Evolutionary conservation across 2,113 vertebrate genomes (phyloP), one percentile per base, ranked within the genome.

Genomic region (Nycticorax nycticorax): DNA sequence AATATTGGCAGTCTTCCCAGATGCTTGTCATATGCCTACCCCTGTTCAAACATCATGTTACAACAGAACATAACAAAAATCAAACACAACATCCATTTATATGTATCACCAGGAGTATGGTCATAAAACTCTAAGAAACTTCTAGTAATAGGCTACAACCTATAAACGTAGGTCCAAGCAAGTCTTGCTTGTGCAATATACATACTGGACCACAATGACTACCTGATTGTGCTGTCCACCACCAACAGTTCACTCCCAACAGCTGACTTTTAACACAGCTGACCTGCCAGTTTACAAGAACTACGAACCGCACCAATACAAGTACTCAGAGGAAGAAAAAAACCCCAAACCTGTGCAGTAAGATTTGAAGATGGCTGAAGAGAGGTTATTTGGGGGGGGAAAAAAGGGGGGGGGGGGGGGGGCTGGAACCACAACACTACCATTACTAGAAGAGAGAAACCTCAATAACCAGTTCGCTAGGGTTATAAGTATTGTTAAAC

Each of bases 1-100:
- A 97, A 97, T 97, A 97, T 97, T 96, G 96, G 98, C 98, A 98
- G 98, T 97, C 97, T 98, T 98, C 98, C 98, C 97, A 98, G 94
- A 97, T 97, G 97, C 98, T 97, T 98, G 98, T 97, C 98, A 98
- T 98, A 98, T 98, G 98, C 97, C 97, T 98, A 84, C 30, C 74
- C 33, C 35, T 82, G 76, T 87, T 90, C 85, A 83, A 96, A 92
- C 71, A 88, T 62, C 88, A 94, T 14, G 60, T 87, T 77, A 6
- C 26, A 96, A 90, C 43, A 85, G 55, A 96, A 60, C 22, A 8
- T 75, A 90, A 81, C 75, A 82, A 93, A 93, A 84, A 93, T 84
- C 50, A 94, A 96, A 89, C 60, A 81, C 63, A 56, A 82, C 30
- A 13, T 82, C 86, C 74, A 47, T 85, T 88, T 79, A 77, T 13